Evolutionary conservation across 2,113 vertebrate genomes (phyloP).

Genomic region (Microcebus lehilahytsara): DNA sequence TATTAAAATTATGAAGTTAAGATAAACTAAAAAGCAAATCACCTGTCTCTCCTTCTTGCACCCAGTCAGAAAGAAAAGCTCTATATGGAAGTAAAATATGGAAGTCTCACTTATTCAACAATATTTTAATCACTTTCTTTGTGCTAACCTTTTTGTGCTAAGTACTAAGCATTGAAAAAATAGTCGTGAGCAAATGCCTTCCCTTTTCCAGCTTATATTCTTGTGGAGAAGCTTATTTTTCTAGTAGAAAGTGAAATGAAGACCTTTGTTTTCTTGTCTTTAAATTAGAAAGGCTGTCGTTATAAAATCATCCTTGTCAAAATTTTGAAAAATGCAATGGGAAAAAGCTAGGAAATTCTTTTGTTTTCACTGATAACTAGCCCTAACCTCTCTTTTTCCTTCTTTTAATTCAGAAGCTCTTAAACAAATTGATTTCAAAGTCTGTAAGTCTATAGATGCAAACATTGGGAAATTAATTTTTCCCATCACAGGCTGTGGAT

Average conservation of each 20-base stretch:
- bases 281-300: not conserved
- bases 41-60: not conserved
- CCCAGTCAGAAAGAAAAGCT: not conserved
- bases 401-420: not conserved
- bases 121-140: not conserved
- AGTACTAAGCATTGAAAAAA: too few relatives aligned
- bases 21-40: not conserved
- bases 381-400: not conserved
- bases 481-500: not conserved
- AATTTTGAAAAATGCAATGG: not conserved
- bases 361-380: not conserved
- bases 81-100: not conserved
- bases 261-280: not conserved
- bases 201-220: not conserved
- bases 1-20: not conserved
- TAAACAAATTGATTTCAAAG: not conserved
- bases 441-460: not conserved
- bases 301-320: not conserved
- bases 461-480: not conserved
- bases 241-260: not conserved
- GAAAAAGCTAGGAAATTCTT: not conserved
- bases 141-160: not conserved
- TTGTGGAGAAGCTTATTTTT: too few relatives aligned
- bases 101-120: not conserved
- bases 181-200: rapidly evolving